These are phyloP conservation scores for Anoura caudifer DNA, from an alignment of 2,113 vertebrate species.

Conservation along the genomic window DNA sequence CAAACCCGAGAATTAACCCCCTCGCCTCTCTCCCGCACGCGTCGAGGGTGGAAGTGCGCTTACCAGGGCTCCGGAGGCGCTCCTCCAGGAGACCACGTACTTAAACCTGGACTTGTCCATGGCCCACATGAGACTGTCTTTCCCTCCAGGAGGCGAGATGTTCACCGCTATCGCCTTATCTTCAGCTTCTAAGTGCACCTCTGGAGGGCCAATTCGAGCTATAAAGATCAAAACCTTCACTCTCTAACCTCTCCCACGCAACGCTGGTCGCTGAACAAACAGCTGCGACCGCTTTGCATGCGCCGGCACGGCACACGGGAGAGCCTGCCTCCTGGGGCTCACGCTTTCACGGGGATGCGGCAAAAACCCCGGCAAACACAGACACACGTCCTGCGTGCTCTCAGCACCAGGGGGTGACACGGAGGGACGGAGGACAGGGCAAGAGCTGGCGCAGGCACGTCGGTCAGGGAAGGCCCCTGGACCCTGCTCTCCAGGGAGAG, in stretches of 20 bases:
- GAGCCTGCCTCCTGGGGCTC: too few relatives aligned
- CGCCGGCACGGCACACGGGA: neutral
- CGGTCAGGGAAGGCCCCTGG: neutral
- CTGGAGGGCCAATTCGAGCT: constrained; percentile 80
- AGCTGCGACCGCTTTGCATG: neutral
- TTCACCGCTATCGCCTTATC: constrained; percentile 68
- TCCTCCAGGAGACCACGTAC: constrained; percentile 78
- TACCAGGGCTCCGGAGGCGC: constrained; percentile 72
- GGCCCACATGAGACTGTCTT: constrained; percentile 67
- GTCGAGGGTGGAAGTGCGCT: constrained; percentile 43
- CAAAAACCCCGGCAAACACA: neutral
- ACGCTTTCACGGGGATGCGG: neutral
- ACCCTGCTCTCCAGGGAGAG: neutral
- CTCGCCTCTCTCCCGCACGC: neutral
- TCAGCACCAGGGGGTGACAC: neutral
- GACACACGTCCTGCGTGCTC: fast-evolving
- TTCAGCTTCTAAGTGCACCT: constrained; percentile 70
- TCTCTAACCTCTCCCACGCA: neutral
- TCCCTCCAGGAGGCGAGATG: constrained; percentile 73
- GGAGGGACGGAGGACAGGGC: too few relatives aligned
- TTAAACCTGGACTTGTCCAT: fast-evolving
- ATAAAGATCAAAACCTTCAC: constrained; percentile 23
- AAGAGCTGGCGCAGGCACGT: neutral
- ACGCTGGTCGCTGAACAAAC: neutral
- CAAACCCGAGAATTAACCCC: neutral